phyloP scores from a whole-genome alignment of 2,113 vertebrate genomes.

The Psilopsiagon aurifrons region DNA sequence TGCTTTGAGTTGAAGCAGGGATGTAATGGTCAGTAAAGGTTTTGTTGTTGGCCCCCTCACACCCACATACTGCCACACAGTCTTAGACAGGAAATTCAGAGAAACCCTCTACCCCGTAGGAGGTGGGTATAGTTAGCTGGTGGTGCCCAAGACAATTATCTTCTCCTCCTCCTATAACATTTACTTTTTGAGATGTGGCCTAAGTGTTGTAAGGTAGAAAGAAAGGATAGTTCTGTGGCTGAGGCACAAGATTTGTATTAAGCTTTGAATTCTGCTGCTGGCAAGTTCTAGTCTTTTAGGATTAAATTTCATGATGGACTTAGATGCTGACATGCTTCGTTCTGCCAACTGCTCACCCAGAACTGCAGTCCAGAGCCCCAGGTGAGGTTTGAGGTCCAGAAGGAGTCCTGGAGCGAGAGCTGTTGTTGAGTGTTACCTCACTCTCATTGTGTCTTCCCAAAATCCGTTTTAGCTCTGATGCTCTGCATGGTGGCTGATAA shows the following conservation, averaged over 20 bases:
- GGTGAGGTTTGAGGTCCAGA: not conserved
- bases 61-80: accelerated
- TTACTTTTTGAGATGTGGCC: not conserved
- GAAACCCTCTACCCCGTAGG: not conserved
- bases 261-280: not conserved
- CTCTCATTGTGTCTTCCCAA: not conserved
- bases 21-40: not conserved
- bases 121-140: not conserved
- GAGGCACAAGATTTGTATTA: not conserved
- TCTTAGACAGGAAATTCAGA: not conserved
- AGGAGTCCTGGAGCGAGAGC: not conserved
- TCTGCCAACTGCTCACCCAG: not conserved
- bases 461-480: not conserved
- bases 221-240: not conserved
- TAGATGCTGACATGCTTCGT: accelerated
- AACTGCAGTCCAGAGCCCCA: not conserved
- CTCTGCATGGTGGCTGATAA: not conserved
- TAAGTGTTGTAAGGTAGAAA: not conserved
- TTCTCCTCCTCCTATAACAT: not conserved
- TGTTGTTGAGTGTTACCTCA: not conserved
- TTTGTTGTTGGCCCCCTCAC: not conserved
- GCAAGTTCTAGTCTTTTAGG: not conserved
- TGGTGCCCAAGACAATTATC: not conserved
- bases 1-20: not conserved
- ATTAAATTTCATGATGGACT: not conserved